Conservation (phyloP, 2,888 invertebrate genomes). For the Brachypterus glaber region DNA sequence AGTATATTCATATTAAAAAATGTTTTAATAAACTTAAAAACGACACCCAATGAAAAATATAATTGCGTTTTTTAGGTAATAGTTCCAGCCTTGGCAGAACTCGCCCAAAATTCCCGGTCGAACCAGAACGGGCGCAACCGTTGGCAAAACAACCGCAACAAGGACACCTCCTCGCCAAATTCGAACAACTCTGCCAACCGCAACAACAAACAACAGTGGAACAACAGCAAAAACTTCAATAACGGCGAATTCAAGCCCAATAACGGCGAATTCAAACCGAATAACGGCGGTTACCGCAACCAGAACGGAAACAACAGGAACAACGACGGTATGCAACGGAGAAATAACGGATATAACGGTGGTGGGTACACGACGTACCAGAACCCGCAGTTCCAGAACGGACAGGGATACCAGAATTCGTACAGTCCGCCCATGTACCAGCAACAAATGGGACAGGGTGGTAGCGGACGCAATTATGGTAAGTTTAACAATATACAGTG, state of each 20-base stretch:
- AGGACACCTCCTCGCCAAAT: slow-evolving; percentile 45
- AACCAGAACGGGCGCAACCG: slow-evolving; percentile 44
- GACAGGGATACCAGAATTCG: slow-evolving; percentile 32
- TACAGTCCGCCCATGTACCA: slow-evolving; percentile 31
- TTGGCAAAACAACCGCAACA: slow-evolving; percentile 48
- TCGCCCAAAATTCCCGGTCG: slow-evolving; percentile 40
- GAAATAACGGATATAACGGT: slow-evolving; percentile 50
- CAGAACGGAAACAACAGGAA: slow-evolving; percentile 23
- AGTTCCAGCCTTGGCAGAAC: slow-evolving; percentile 29
- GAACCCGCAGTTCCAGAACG: slow-evolving; percentile 40
- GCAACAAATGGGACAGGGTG: slow-evolving; percentile 18
- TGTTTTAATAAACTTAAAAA: too few species aligned
- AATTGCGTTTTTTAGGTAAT: slow-evolving; percentile 36
- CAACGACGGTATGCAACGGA: slow-evolving; percentile 43
- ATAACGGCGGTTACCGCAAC: slow-evolving; percentile 19
- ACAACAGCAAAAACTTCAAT: slow-evolving; percentile 26
- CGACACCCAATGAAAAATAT: slow-evolving; percentile 74
- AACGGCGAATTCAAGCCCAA: slow-evolving; percentile 23
- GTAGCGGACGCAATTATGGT: slow-evolving; percentile 25
- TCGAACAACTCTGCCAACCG: slow-evolving; percentile 34
- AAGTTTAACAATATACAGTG: slow-evolving; percentile 11
- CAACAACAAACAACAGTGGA: slow-evolving; percentile 32
- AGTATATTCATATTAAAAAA: too few species aligned
- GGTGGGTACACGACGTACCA: slow-evolving; percentile 46
- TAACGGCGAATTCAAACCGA: slow-evolving; percentile 15